Base-by-base conservation (phyloP, 1,140 invertebrate species). In the Drosophila triauraria region DNA sequence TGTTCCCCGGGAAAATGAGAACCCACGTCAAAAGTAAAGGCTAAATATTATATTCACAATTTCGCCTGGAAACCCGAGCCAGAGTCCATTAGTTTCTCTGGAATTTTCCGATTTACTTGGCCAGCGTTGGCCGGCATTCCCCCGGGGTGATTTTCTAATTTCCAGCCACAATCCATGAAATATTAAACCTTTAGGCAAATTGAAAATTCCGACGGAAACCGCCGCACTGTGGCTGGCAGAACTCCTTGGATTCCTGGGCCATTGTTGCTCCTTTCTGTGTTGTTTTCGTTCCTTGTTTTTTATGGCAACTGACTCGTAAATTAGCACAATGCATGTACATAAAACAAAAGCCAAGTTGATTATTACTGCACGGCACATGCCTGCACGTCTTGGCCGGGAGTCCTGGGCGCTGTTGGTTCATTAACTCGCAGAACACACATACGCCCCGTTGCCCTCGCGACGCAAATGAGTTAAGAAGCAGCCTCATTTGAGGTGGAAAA, bases 301-400 rank as follows among this genome's bases (percentile, higher is more conserved):
- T 60, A 56, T 62, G 69, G 54, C 48, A 56, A 61, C 65, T 62
- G 60, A 75, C 70, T 82, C 83, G 75, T 86, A 85, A 85, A 85
- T 85, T 85, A 86, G 75, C 69, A 71, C 65, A 71, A 74, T 75
- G 58, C 59, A 76, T 75, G 72, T 50, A 75, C 70, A 63, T 75
- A 75, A 75, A 61, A 76, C 78, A 84, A 80, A 80, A 61, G 64
- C 25, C 75, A 68, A 81, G 61, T 64, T 68, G 79, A 87, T 86
- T 86, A 87, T 87, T 71, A 78, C 70, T 76, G 46, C 46, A 42
- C 27, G 23, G 43, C 44, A 72, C 69, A 69, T 53, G 62, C 27
- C 27, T 58, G 44, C 67, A 72, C 67, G 43, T 62, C 65, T 44
- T 62, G n/a, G 40, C 20, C 32, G 35, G 43, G 40, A 59, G 43